Base-by-base conservation (phyloP, 2,888 invertebrate species). In the Apodemia zela region DNA sequence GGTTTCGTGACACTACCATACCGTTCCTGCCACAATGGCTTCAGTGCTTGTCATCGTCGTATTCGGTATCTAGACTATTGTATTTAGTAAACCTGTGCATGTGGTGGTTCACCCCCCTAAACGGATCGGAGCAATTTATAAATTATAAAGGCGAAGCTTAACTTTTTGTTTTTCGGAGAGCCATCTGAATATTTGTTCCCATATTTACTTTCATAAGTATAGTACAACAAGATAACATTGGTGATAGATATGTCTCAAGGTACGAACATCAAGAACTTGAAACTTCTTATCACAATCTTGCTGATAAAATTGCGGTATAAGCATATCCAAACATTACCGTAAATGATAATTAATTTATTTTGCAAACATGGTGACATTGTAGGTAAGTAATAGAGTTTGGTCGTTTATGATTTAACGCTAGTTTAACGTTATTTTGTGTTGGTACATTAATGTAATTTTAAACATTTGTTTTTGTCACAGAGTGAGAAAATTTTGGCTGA, bases 221-320 rank as follows among this genome's bases (percentile, higher is more conserved):
- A 45, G 45, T n/a, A 45, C 13, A 25, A 54, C 29, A 54, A 54
- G 54, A 54, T 54, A 25, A 29, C 25, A 29, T 51, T 18, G 5
- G 29, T 54, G 54, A 54, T 25, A 25, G 54, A 54, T 54, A 25
- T 51, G 6, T 54, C 21, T 51, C 18, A 42, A 15, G 15, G 51
- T 25, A 21, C 21, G 5, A 42, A 15, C 42, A 42, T 42, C 42
- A 42, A 54, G 54, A 54, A 54, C 54, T 54, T 54, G 29, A 54
- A 54, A 29, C 15, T 21, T 54, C 54, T 54, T 54, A 54, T 54
- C 54, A 25, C 15, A 54, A 54, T 54, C 54, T 54, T 15, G 15
- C 54, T 54, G 54, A 54, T 54, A 54, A 25, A 25, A 25, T 3
- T 54, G 21, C 54, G 54, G 54, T 25, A 54, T 54, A 7, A 54